Evolutionary conservation across 1,140 invertebrate genomes (phyloP), one percentile per base, ranked within the genome.

Genomic region (Heliconius hermathena): DNA sequence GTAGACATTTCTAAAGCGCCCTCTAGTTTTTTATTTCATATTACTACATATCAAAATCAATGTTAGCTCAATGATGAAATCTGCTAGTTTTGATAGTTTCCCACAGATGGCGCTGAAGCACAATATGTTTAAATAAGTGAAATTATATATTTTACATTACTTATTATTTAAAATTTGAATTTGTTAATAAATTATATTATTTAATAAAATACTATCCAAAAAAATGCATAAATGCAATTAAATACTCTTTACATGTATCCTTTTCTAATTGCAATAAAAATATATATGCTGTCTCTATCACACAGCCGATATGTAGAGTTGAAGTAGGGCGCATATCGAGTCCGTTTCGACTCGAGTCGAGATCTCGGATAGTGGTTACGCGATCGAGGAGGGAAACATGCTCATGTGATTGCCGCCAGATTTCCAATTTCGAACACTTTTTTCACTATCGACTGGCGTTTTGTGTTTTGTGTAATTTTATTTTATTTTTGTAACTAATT

Each of bases 361-460:
- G 88, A 93, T 93, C 90, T 93, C 88, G 87, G 88, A 89, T 90
- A 94, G 92, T 90, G 89, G 89, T 87, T 88, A 92, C 85, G 92
- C 91, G 91, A 90, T 89, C 89, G 88, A 87, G 86, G 85, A 89
- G 89, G 87, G 88, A 90, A 90, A 88, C 88, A 91, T 92, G 91
- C 89, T 93, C 89, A 90, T 91, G 89, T 94, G 89, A 92, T 93
- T 94, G 87, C 89, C 91, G 91, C 91, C 90, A 91, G 91, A 89
- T 86, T 89, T 90, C 82, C 84, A 86, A 82, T 90, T 89, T 89
- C 83, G 82, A 91, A 90, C 83, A 83, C 89, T 87, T 87, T 86
- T 84, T 79, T 84, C 41, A 87, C 86, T 82, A 83, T 83, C 79
- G 82, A 77, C 46, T 82, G 77, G 87, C 90, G 82, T 83, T 29